These are phyloP conservation scores for Lineus longissimus DNA, from an alignment of 1,140 invertebrate species.

Conservation along the genomic window DNA sequence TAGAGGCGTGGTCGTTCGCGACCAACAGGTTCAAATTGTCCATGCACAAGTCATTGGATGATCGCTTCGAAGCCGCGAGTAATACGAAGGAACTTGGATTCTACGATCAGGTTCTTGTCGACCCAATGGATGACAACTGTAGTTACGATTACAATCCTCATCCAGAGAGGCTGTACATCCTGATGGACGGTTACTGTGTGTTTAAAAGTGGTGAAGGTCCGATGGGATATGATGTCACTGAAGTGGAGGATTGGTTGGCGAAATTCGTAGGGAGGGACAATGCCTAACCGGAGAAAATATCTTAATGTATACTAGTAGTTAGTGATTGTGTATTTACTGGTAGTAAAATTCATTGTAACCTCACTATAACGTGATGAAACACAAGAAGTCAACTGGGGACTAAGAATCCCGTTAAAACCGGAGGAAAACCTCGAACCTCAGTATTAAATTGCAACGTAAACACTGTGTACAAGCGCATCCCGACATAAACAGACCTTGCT, in stretches of 20 bases:
- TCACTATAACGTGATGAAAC: too few species aligned
- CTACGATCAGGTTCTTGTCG: conserved; percentile 24
- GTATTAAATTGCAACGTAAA: too few species aligned
- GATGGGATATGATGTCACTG: conserved; percentile 21
- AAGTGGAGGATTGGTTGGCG: conserved; percentile 30
- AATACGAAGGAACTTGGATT: conserved; percentile 7
- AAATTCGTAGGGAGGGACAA: neutral
- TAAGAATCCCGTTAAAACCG: too few species aligned
- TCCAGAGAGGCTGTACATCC: conserved; percentile 33
- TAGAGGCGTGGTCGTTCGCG: conserved; percentile 16
- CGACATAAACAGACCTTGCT: too few species aligned
- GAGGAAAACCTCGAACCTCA: too few species aligned
- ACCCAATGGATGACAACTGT: conserved; percentile 25
- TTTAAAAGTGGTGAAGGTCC: conserved; percentile 32
- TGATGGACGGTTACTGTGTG: conserved; percentile 24
- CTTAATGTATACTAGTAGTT: too few species aligned
- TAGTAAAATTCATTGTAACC: too few species aligned
- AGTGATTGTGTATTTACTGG: too few species aligned
- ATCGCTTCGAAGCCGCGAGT: conserved; percentile 28
- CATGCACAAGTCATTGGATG: conserved; percentile 22
- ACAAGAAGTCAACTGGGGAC: too few species aligned
- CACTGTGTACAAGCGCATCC: too few species aligned
- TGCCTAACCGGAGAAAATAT: neutral
- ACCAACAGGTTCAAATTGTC: conserved; percentile 14
- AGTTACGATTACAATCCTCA: conserved; percentile 25